phyloP scores from a whole-genome alignment of 2,888 invertebrate genomes.

The Drosophila pseudotakahashii region DNA sequence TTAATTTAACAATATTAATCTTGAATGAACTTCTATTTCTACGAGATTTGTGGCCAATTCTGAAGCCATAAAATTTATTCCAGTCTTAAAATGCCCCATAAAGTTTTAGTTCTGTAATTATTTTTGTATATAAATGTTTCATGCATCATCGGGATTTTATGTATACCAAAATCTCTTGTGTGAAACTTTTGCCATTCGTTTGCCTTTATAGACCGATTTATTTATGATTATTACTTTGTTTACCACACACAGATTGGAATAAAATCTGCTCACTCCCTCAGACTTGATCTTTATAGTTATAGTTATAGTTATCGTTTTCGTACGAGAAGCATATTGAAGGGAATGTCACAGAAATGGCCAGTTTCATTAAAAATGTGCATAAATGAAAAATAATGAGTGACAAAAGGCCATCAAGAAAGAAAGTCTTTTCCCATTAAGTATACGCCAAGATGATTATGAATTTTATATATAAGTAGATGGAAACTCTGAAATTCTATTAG shows the following conservation, averaged over 20 bases:
- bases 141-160: constrained; percentile 28
- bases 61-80: background rate
- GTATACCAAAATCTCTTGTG: constrained; percentile 16
- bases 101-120: constrained; percentile 18
- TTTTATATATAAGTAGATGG: constrained; percentile 1
- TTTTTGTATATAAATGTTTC: constrained; percentile 18
- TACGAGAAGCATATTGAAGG: constrained; percentile 21
- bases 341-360: background rate
- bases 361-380: constrained; percentile 49
- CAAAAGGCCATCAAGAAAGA: constrained; percentile 21
- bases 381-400: constrained; percentile 48
- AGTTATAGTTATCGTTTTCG: constrained; percentile 35
- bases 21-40: too few relatives aligned
- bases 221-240: constrained; percentile 59
- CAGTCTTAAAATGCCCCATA: background rate
- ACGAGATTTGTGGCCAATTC: too few relatives aligned
- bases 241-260: constrained; percentile 34
- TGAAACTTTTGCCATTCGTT: constrained; percentile 31
- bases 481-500: constrained; percentile 13
- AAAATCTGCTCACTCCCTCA: constrained; percentile 10
- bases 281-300: background rate
- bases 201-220: constrained; percentile 46
- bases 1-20: background rate
- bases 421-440: constrained; percentile 32
- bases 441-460: constrained; percentile 23